Conservation (phyloP, 2,113 vertebrate species). For the Leptodactylus fuscus region DNA sequence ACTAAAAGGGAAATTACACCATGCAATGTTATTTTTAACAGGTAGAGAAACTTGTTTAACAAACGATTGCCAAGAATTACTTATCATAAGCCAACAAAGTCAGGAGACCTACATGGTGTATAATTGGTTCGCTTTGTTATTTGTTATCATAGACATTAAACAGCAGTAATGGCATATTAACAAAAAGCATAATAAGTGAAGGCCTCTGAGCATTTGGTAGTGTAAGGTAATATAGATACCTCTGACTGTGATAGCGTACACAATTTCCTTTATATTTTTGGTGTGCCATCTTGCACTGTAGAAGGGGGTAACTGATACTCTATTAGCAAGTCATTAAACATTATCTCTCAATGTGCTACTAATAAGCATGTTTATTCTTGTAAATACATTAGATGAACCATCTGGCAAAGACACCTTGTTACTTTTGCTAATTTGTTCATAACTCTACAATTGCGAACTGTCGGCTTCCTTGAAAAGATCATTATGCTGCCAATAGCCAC, state of each 20-base stretch:
- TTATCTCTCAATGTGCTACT: conserved; percentile 55
- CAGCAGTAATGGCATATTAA: conserved; percentile 19
- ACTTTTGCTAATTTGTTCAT: conserved; percentile 21
- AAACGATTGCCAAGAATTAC: background rate
- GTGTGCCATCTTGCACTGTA: conserved; percentile 41
- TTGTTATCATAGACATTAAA: conserved; percentile 4
- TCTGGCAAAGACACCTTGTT: conserved; percentile 42
- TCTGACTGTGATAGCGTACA: conserved; percentile 6
- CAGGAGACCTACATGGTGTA: background rate
- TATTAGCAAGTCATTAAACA: conserved; percentile 50
- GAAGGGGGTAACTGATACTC: conserved; percentile 44
- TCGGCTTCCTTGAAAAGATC: background rate
- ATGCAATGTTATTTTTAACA: background rate
- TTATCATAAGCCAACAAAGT: background rate
- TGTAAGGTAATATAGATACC: conserved; percentile 20
- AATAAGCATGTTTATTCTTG: conserved; percentile 52
- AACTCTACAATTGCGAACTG: background rate
- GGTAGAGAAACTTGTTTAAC: background rate
- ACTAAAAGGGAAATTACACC: background rate
- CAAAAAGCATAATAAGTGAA: conserved; percentile 36
- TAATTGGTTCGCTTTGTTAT: background rate
- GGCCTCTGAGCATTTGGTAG: background rate
- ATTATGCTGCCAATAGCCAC: background rate
- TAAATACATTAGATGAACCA: conserved; percentile 39
- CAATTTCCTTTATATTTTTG: conserved; percentile 5